These are phyloP conservation scores for Anomalospiza imberbis DNA, from an alignment of 2,797 vertebrate genomes.

Conservation along the genomic window DNA sequence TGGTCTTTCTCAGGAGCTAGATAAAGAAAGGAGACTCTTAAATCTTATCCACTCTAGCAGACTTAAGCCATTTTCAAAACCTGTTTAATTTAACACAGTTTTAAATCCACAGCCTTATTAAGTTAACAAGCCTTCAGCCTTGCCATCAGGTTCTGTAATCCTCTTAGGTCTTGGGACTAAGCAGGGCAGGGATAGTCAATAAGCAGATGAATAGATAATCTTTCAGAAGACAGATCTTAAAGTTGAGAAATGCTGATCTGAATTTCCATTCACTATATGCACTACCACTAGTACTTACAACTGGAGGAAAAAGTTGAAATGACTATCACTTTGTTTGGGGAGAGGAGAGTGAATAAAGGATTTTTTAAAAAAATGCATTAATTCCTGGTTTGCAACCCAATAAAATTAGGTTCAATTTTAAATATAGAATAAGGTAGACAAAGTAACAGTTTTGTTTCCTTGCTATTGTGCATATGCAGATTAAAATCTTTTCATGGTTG, in stretches of 20 bases:
- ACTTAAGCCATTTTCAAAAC: slow-evolving; percentile 48
- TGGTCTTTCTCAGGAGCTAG: neutral
- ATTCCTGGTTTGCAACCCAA: neutral
- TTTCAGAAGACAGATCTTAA: neutral
- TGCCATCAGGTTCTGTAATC: slow-evolving; percentile 45
- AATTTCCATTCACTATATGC: neutral
- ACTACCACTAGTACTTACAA: neutral
- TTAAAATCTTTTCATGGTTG: neutral
- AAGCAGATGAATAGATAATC: slow-evolving; percentile 47
- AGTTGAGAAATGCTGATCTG: neutral
- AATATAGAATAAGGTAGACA: neutral
- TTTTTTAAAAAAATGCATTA: neutral
- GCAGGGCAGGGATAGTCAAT: slow-evolving; percentile 9
- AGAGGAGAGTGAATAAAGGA: neutral
- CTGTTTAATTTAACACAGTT: slow-evolving; percentile 58
- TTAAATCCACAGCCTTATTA: slow-evolving; percentile 47
- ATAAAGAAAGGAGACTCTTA: neutral
- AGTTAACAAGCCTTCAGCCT: slow-evolving; percentile 54
- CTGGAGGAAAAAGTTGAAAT: neutral
- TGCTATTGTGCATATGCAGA: neutral
- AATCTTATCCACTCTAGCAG: neutral
- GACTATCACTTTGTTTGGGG: neutral
- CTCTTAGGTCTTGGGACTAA: slow-evolving; percentile 23
- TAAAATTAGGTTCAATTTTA: neutral
- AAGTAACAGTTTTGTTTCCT: neutral